Conservation (phyloP, 2,888 invertebrate genomes). For the Heliconius hortense region DNA sequence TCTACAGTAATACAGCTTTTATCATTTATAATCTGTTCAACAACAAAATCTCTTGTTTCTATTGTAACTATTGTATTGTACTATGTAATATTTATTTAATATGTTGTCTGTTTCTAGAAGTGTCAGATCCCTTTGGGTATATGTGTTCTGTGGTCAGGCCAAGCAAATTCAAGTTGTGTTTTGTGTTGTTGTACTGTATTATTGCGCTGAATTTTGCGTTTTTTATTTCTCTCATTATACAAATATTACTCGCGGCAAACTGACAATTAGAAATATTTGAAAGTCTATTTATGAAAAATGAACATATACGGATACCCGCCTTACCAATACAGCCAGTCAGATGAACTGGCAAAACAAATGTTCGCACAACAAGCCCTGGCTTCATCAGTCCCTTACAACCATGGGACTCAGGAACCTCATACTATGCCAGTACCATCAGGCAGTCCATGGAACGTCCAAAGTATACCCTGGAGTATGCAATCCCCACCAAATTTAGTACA, state of each 20-base stretch:
- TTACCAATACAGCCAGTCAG: constrained; percentile 65
- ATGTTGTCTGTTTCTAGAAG: constrained; percentile 31
- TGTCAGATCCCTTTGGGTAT: constrained; percentile 6
- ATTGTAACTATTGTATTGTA: background rate
- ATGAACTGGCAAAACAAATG: constrained; percentile 70
- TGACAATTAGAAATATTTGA: background rate
- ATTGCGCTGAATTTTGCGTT: background rate
- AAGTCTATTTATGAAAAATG: constrained; percentile 50
- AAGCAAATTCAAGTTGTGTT: constrained; percentile 20
- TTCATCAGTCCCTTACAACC: constrained; percentile 54
- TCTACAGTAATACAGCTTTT: background rate
- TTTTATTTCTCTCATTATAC: background rate
- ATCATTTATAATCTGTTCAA: background rate
- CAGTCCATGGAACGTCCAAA: constrained; percentile 79
- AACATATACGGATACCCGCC: constrained; percentile 67
- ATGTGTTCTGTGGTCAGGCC: too few relatives aligned
- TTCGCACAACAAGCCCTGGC: constrained; percentile 66
- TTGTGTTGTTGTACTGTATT: constrained; percentile 9
- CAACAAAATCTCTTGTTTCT: background rate
- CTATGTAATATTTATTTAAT: background rate
- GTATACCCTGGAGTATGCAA: constrained; percentile 77
- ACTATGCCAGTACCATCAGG: constrained; percentile 70
- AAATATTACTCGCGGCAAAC: background rate
- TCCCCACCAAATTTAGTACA: constrained; percentile 73
- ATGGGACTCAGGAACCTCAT: constrained; percentile 56